Base-by-base conservation (phyloP, 23 tunicate species). In the Ascidia mentula region DNA sequence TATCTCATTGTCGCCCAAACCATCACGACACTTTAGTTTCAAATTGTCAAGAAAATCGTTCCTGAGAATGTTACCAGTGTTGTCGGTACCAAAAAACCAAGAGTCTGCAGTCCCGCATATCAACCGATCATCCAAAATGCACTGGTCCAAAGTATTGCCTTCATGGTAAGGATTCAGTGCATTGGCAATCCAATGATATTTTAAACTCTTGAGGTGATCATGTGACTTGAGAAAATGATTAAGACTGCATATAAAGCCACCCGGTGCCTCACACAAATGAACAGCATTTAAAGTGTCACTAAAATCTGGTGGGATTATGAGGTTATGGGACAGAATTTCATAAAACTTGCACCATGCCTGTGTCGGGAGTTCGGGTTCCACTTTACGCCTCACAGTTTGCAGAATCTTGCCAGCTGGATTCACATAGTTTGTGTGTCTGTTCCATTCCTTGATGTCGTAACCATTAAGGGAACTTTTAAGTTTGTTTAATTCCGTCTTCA, bases 331-430 rank as follows among this genome's bases (percentile, higher is more conserved):
- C 33, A 96, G 45, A 28, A 96, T 75, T 73, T 96, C 99, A 82
- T 96, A 81, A 45, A 96, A 91, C 70, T 96, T 96, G 39, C 92
- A 87, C 99, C 99, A 96, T 18, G 99, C 99, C 77, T 96, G 95
- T 9, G 99, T 96, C 24, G 84, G 70, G 20, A 93, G 80, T 40
- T 93, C 98, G 15, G 98, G 98, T 26, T 88, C 86, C 60, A 93
- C 73, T 2, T 42, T 71, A 12, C 60, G 60, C 8, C 88, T 60
- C 1, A 92, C 40, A 34, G 40, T 37, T 12, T 40, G 69, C 24
- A 82, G 72, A 0, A 91, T 69, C 22, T 60, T 80, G 7, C 82
- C 84, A 26, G 92, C 73, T 35, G 92, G 89, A 73, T 92, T 92
- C 22, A 75, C 73, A 40, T 60, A 82, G 33, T 72, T 92, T n/a